A percentile compares a stretch with the other conserved stretches of the same genome.
Evolutionary conservation across 2,113 vertebrate genomes (phyloP).

Genomic region (Arvicanthis niloticus): DNA sequence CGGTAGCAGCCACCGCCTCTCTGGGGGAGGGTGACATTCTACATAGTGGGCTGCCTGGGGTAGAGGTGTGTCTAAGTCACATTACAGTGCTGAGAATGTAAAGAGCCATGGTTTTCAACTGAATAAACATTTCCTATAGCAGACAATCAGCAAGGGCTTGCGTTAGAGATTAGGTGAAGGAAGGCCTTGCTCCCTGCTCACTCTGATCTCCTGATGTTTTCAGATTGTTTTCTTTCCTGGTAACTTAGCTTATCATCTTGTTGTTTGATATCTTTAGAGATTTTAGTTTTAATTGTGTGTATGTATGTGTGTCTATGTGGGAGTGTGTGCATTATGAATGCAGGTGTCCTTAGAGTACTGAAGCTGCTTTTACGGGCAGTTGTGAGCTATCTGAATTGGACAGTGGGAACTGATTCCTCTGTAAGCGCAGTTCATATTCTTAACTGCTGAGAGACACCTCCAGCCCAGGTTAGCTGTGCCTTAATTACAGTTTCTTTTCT

Average conservation of each 20-base stretch:
- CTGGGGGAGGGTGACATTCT: background rate
- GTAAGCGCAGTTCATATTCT: background rate
- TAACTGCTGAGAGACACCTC: background rate
- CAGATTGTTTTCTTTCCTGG: background rate
- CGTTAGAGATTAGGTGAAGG: background rate
- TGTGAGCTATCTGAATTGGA: background rate
- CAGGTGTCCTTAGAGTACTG: too few relatives aligned
- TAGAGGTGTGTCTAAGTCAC: background rate
- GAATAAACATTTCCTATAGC: conserved; percentile 30
- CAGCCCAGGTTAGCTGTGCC: background rate
- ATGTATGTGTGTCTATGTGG: too few relatives aligned
- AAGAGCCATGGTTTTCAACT: background rate
- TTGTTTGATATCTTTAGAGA: conserved; percentile 9
- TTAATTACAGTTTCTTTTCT: background rate
- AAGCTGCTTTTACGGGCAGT: too few relatives aligned
- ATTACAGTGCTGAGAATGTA: background rate
- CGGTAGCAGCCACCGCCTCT: background rate
- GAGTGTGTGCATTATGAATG: too few relatives aligned
- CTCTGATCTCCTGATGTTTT: conserved; percentile 35
- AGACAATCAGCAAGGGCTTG: background rate
- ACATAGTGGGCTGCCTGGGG: background rate
- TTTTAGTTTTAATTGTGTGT: background rate
- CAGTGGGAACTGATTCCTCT: background rate
- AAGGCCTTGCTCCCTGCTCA: background rate
- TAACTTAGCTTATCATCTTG: background rate